Evolutionary conservation across 2,113 vertebrate species (phyloP).

Genomic region (Hystrix brachyura): DNA sequence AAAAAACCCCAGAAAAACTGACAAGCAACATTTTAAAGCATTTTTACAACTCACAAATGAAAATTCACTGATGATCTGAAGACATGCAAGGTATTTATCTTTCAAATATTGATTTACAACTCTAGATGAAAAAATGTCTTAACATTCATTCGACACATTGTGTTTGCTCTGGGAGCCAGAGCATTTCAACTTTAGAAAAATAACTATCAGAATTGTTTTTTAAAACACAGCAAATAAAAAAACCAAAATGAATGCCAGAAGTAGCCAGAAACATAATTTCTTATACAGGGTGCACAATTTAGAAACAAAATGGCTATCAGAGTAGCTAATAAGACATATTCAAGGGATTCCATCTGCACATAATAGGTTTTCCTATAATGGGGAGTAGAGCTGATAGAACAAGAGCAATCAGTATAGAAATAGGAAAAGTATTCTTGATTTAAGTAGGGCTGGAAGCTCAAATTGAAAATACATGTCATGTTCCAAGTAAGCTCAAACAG

Average conservation of each 20-base stretch:
- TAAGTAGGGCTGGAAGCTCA: background rate
- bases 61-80: background rate
- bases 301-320: background rate
- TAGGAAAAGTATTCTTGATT: background rate
- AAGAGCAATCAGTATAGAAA: background rate
- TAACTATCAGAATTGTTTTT: background rate
- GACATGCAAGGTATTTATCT: background rate
- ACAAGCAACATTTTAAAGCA: background rate
- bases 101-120: background rate
- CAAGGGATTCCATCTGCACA: background rate
- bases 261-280: background rate
- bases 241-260: background rate
- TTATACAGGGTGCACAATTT: background rate
- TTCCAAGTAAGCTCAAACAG: background rate
- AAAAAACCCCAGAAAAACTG: background rate
- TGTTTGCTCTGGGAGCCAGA: background rate
- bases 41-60: background rate
- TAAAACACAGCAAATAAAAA: background rate
- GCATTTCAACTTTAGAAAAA: background rate
- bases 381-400: background rate
- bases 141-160: background rate
- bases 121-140: background rate
- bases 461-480: background rate
- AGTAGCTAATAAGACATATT: background rate
- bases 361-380: background rate